Evolutionary conservation across 2,888 invertebrate genomes (phyloP), one percentile per base, ranked within the genome.

Genomic region (Brenthis hecate): DNA sequence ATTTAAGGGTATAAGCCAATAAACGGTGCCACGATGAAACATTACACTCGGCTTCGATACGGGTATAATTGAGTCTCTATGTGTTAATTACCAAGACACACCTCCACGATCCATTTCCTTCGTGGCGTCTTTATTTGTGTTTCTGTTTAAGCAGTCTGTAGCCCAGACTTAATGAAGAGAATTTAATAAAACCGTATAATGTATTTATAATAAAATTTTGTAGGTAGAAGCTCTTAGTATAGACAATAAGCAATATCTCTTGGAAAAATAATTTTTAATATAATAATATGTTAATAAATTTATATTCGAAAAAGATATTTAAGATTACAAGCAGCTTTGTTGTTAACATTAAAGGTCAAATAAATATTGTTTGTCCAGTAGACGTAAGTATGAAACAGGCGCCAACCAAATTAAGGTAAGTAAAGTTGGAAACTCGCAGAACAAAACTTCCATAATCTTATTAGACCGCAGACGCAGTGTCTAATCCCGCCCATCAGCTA

Each of bases 401-500:
- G 82, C 86, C 87, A 90, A 86, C 83, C 85, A 86, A 89, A 89
- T 89, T 88, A 90, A 87, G 87, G 85, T 88, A 88, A 90, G 87
- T 85, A 83, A 85, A 83, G 87, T 86, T 85, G 87, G 85, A 85
- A 89, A 91, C 84, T 89, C 85, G 82, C 85, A 81, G 61, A 89
- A 88, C 86, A 86, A 86, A 91, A 92, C 88, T 92, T 89, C 84
- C 88, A 92, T 92, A 92, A 92, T 89, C 87, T 89, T 87, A 89
- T 92, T 92, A 91, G 84, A 87, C 81, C 87, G 85, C 85, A 88
- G 88, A 87, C 86, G 85, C 86, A 84, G 84, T 82, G 84, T 85
- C 87, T 89, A 91, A 91, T 90, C 89, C 89, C 82, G 78, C 83
- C 92, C 92, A 92, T 92, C 92, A 90, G 89, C 92, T 92, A 92